Conservation (phyloP, 2,888 invertebrate species). For the Catocala nupta region DNA sequence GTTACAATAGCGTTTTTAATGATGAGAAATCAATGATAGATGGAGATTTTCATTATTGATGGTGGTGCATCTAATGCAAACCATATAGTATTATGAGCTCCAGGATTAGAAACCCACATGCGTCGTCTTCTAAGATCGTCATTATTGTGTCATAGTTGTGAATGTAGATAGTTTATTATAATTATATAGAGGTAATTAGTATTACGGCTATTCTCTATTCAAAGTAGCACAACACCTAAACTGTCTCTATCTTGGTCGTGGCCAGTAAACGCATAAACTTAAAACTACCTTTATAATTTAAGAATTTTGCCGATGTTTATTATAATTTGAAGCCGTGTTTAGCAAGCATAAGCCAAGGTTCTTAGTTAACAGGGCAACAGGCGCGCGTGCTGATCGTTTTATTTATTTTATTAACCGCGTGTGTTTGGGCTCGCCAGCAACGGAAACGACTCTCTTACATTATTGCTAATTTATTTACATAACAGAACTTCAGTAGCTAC, state of each 20-base stretch:
- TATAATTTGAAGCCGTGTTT: constrained; percentile 65
- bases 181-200: too few relatives aligned
- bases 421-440: constrained; percentile 64
- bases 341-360: constrained; percentile 70
- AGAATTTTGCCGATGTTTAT: constrained; percentile 56
- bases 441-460: constrained; percentile 64
- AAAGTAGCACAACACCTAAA: too few relatives aligned
- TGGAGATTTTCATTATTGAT: neutral
- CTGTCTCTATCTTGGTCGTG: too few relatives aligned
- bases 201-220: too few relatives aligned
- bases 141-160: too few relatives aligned
- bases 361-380: constrained; percentile 60
- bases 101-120: too few relatives aligned
- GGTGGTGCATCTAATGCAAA: neutral
- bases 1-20: neutral
- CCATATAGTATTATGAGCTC: neutral
- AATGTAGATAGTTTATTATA: too few relatives aligned
- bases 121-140: too few relatives aligned
- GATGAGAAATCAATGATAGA: constrained; percentile 3
- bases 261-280: too few relatives aligned
- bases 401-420: constrained; percentile 78
- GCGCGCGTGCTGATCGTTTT: constrained; percentile 70
- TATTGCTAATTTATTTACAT: constrained; percentile 58
- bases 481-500: constrained; percentile 47
- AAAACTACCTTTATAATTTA: neutral